Percentiles rank a stretch among this genome's conserved stretches.
Conservation (phyloP, 2,797 vertebrate genomes). For the Intellagama lesueurii region DNA sequence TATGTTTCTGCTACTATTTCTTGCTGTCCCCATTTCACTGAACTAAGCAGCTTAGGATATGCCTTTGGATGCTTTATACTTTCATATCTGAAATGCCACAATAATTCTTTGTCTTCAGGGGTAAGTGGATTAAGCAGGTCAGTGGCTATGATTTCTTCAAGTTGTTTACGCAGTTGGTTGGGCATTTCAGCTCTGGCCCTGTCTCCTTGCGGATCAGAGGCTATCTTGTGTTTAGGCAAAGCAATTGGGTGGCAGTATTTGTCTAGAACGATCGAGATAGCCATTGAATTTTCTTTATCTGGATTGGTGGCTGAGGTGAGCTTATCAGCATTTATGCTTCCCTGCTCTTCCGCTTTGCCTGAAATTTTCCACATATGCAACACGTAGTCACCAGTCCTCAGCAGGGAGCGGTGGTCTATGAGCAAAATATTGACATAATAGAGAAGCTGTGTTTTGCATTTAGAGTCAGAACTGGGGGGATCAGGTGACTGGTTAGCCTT, state of each 20-base stretch:
- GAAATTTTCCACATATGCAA: conserved; percentile 99
- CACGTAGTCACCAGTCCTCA: conserved; percentile 94
- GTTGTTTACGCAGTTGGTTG: conserved; percentile 95
- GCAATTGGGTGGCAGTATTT: conserved; percentile 96
- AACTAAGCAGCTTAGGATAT: conserved; percentile 95
- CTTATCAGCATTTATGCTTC: conserved; percentile 96
- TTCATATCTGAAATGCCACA: conserved; percentile 97
- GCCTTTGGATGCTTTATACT: conserved; percentile 94
- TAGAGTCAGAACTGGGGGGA: conserved; percentile 79
- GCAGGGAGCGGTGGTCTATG: conserved; percentile 94
- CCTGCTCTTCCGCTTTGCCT: conserved; percentile 93
- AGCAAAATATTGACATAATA: conserved; percentile 97
- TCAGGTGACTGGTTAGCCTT: conserved; percentile 82
- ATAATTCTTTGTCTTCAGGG: conserved; percentile 95
- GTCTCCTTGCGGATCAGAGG: conserved; percentile 80
- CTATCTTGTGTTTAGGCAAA: conserved; percentile 89
- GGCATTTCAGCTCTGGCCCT: conserved; percentile 94
- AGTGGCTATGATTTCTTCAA: conserved; percentile 91
- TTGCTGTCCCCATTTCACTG: conserved; percentile 95
- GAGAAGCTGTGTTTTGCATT: conserved; percentile 90
- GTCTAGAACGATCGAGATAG: conserved; percentile 91
- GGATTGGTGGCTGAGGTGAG: conserved; percentile 98
- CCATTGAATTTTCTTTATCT: conserved; percentile 94
- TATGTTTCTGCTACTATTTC: conserved; percentile 92
- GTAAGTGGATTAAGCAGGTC: conserved; percentile 95